Conservation (phyloP, 2,797 vertebrate species). For the Anguilla anguilla region DNA sequence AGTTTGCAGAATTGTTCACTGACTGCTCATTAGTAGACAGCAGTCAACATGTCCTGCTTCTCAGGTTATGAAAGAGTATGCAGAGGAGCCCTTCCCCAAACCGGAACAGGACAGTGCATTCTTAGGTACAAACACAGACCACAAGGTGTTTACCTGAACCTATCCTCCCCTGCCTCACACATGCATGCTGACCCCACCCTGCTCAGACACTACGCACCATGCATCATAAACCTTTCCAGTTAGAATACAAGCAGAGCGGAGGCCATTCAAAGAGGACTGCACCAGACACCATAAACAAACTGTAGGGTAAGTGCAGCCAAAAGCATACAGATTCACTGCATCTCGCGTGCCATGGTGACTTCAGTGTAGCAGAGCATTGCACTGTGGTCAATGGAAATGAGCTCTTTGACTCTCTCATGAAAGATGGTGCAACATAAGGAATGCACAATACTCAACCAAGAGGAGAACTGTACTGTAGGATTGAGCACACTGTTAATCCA, state of each 20-base stretch:
- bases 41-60: not conserved
- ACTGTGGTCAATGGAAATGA: not conserved
- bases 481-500: not conserved
- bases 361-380: too few species aligned
- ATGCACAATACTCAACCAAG: not conserved
- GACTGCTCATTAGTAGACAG: not conserved
- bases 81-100: not conserved
- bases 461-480: not conserved
- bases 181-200: not conserved
- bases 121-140: not conserved
- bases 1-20: not conserved
- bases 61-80: not conserved
- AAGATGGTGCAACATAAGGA: not conserved
- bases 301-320: not conserved
- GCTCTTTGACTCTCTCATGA: not conserved
- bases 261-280: not conserved
- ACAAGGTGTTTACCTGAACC: not conserved
- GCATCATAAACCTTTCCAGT: not conserved
- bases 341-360: not conserved
- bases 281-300: not conserved
- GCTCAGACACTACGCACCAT: not conserved
- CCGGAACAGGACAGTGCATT: not conserved
- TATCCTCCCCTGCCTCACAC: not conserved
- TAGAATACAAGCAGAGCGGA: not conserved
- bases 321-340: not conserved